Evolutionary conservation across 2,113 vertebrate genomes (phyloP).

Genomic region (Neotoma lepida): DNA sequence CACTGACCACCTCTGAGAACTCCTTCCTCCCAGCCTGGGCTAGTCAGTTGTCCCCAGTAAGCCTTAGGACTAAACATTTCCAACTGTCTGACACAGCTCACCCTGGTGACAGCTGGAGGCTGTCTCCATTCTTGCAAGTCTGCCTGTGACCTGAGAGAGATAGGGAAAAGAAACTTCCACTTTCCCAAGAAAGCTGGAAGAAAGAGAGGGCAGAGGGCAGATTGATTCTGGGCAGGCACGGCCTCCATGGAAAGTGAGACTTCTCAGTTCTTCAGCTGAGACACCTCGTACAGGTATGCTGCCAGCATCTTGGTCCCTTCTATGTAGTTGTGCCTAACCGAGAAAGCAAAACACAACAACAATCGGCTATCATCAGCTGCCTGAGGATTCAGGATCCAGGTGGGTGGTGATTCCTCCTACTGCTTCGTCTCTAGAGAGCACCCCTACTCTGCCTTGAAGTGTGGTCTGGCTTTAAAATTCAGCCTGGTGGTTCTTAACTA

Average conservation of each 20-base stretch:
- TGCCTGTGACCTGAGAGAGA: background rate
- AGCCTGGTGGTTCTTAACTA: background rate
- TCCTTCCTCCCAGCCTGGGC: no score
- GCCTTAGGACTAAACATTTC: background rate
- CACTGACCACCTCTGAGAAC: background rate
- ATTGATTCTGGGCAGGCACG: background rate
- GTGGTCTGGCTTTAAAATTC: no score
- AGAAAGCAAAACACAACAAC: background rate
- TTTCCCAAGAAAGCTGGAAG: background rate
- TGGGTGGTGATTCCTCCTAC: fast-evolving
- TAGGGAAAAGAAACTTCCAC: background rate
- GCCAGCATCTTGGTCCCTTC: slow-evolving; percentile 95
- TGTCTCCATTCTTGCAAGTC: background rate
- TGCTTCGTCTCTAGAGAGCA: background rate
- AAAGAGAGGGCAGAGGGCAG: background rate
- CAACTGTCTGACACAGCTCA: fast-evolving
- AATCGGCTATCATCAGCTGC: fast-evolving
- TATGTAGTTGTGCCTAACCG: slow-evolving; percentile 93
- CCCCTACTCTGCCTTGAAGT: fast-evolving
- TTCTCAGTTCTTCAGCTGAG: slow-evolving; percentile 86
- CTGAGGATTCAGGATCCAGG: fast-evolving
- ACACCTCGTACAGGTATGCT: slow-evolving; percentile 96
- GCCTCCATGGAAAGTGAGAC: fast-evolving
- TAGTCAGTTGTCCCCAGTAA: background rate
- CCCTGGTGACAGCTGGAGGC: background rate